These are phyloP conservation scores for Rhodophaea formosa DNA, from an alignment of 2,888 invertebrate genomes.

Conservation along the genomic window DNA sequence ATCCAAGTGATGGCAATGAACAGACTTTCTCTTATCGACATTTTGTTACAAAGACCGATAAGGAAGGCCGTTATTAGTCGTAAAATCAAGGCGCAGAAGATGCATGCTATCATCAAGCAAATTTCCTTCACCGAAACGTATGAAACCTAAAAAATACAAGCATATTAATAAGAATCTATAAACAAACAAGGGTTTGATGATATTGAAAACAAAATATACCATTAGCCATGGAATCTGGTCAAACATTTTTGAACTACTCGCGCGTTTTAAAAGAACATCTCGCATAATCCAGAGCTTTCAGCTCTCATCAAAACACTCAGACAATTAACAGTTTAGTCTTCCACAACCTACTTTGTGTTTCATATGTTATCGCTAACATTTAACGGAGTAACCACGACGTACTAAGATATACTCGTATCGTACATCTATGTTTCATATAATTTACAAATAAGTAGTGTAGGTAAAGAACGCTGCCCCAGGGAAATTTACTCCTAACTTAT, in stretches of 20 bases:
- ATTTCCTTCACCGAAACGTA: slow-evolving; percentile 54
- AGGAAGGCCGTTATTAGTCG: slow-evolving; percentile 67
- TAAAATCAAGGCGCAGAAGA: slow-evolving; percentile 57
- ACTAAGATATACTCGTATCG: not conserved
- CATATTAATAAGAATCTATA: not conserved
- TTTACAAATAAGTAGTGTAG: not conserved
- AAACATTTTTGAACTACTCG: too few species aligned
- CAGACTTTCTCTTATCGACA: slow-evolving; percentile 64
- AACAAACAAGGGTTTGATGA: too few species aligned
- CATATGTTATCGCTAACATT: too few species aligned
- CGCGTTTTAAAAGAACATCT: too few species aligned
- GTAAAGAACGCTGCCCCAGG: not conserved
- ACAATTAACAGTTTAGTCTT: too few species aligned
- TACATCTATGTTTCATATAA: not conserved
- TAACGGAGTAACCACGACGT: too few species aligned
- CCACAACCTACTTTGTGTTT: too few species aligned
- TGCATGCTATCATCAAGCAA: slow-evolving; percentile 58
- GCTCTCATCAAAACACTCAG: too few species aligned
- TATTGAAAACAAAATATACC: too few species aligned
- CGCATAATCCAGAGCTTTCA: too few species aligned
- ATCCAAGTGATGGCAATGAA: slow-evolving; percentile 73
- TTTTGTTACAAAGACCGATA: slow-evolving; percentile 59
- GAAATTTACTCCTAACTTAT: slow-evolving; percentile 2
- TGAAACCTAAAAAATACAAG: slow-evolving; percentile 46
- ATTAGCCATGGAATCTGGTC: too few species aligned